phyloP scores from a whole-genome alignment of 2,797 vertebrate species.

The Setipinna tenuifilis region DNA sequence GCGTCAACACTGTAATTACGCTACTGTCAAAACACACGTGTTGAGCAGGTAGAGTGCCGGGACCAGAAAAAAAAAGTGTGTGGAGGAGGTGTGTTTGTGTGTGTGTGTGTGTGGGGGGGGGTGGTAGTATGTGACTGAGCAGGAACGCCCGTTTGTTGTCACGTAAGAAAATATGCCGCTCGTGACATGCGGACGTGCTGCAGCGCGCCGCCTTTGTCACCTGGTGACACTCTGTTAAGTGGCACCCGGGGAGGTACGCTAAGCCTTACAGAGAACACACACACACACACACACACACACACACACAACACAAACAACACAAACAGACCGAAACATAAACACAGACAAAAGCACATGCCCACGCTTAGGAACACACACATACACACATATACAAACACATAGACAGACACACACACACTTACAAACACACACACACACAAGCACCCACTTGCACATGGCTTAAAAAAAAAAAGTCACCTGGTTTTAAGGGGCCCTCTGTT shows the following conservation, averaged over 20 bases:
- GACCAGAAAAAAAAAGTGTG: neutral
- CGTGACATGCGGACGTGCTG: too few species aligned
- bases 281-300: constrained; percentile 37
- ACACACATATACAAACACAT: constrained; percentile 35
- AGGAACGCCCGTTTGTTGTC: too few species aligned
- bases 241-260: constrained; percentile 68
- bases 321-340: constrained; percentile 8
- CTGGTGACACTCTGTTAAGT: too few species aligned
- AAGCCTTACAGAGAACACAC: constrained; percentile 59
- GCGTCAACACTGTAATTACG: neutral
- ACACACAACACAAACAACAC: constrained; percentile 31
- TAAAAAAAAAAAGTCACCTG: constrained; percentile 17
- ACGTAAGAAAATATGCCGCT: too few species aligned
- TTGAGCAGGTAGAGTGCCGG: neutral
- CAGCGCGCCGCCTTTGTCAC: too few species aligned
- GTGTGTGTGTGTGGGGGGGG: too few species aligned
- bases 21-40: neutral
- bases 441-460: neutral
- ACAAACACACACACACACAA: neutral
- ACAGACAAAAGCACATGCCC: neutral
- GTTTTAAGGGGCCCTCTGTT: constrained; percentile 29
- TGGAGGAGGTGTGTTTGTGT: too few species aligned
- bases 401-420: constrained; percentile 8
- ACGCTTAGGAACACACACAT: constrained; percentile 29
- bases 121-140: too few species aligned